Percentiles rank a stretch among this genome's conserved stretches.
Conservation (phyloP, 2,797 vertebrate genomes). For the Alectoris magna region DNA sequence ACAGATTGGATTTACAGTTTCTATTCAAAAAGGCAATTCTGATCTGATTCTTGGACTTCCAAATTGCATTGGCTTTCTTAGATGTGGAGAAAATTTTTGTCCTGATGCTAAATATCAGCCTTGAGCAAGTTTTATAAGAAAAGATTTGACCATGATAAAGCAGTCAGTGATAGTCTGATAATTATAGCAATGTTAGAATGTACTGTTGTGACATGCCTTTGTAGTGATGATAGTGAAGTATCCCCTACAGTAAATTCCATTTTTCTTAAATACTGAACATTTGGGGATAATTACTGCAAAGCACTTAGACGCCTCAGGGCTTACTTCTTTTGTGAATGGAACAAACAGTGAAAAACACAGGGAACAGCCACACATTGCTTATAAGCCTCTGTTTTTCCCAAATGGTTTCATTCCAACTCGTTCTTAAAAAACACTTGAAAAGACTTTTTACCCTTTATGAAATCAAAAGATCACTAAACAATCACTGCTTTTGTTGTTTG, state of each 20-base stretch:
- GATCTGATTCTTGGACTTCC: slow-evolving; percentile 9
- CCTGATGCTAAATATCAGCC: slow-evolving; percentile 18
- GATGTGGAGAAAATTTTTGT: not conserved
- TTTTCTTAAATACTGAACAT: slow-evolving; percentile 59
- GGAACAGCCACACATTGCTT: not conserved
- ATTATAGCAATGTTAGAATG: slow-evolving; percentile 53
- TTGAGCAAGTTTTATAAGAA: not conserved
- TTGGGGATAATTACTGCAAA: slow-evolving; percentile 50
- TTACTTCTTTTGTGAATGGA: slow-evolving; percentile 40
- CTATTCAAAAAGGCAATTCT: slow-evolving; percentile 9
- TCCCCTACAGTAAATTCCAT: slow-evolving; percentile 47
- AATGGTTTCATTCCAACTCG: not conserved
- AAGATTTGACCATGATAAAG: not conserved
- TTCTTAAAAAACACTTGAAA: slow-evolving; percentile 22
- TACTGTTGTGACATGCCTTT: slow-evolving; percentile 31
- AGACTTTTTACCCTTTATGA: not conserved
- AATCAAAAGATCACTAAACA: slow-evolving; percentile 24
- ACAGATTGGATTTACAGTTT: not conserved
- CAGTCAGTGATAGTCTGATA: not conserved
- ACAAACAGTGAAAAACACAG: slow-evolving; percentile 7
- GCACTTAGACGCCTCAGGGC: slow-evolving; percentile 34
- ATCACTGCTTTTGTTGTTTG: slow-evolving; percentile 5
- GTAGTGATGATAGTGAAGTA: slow-evolving; percentile 37
- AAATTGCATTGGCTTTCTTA: not conserved
- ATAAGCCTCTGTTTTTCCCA: not conserved